phyloP scores from a whole-genome alignment of 2,797 vertebrate genomes.

The Ptychobarbus kaznakovi region DNA sequence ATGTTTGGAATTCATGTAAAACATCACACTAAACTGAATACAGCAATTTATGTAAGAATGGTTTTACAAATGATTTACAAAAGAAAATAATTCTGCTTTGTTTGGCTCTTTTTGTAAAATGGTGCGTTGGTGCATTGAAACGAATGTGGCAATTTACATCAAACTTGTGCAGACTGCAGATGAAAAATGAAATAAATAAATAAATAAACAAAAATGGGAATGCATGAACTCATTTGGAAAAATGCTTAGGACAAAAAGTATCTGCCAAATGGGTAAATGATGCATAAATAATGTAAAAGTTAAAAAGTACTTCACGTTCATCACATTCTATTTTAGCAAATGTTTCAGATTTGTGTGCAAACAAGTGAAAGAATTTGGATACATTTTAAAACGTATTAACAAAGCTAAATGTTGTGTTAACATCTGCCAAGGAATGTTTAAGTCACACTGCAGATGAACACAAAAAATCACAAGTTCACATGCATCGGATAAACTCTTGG shows the following conservation, averaged over 20 bases:
- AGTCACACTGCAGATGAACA: neutral
- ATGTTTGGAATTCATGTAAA: neutral
- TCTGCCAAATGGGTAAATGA: neutral
- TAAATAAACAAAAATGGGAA: neutral
- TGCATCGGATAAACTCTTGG: neutral
- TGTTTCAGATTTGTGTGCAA: constrained; percentile 8
- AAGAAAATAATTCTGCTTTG: neutral
- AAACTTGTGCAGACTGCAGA: neutral
- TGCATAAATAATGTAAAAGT: neutral
- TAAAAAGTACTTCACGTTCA: neutral
- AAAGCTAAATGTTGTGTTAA: neutral
- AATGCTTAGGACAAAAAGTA: neutral
- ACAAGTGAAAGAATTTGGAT: neutral
- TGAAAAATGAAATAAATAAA: neutral
- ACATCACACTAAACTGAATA: neutral
- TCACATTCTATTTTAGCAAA: neutral
- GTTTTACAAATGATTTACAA: neutral
- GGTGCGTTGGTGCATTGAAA: neutral
- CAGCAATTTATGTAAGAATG: neutral
- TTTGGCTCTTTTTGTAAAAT: neutral
- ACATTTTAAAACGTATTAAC: neutral
- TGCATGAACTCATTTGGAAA: neutral
- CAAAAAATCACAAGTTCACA: neutral
- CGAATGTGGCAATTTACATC: neutral
- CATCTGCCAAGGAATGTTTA: neutral